Percentiles rank a stretch among this genome's conserved stretches.
Evolutionary conservation across 1,140 invertebrate genomes (phyloP).

Genomic region (Neuroterus valhalla): DNA sequence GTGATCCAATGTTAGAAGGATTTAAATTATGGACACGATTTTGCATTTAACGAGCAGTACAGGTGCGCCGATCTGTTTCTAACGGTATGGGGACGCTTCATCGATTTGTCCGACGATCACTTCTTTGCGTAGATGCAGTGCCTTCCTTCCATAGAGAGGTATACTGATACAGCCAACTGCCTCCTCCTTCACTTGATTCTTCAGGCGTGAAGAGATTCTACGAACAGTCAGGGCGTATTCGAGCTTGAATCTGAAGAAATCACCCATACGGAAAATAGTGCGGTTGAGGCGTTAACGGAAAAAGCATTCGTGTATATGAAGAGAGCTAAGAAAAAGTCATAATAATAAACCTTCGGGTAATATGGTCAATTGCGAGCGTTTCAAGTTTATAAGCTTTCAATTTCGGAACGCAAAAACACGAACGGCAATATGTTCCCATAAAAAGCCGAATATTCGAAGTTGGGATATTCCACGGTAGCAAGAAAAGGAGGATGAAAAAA

Average conservation of each 20-base stretch:
- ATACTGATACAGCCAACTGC: constrained; percentile 3
- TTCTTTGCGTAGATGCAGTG: constrained; percentile 47
- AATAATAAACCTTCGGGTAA: too few species aligned
- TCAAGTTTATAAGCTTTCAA: too few species aligned
- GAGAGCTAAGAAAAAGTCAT: too few species aligned
- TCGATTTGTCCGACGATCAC: constrained; percentile 63
- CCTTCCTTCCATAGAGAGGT: constrained; percentile 14
- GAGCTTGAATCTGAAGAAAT: constrained; percentile 29
- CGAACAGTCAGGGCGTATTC: constrained; percentile 24
- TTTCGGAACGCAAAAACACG: too few species aligned
- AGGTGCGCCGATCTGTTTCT: constrained; percentile 61
- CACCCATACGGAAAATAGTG: constrained; percentile 2
- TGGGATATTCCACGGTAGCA: too few species aligned
- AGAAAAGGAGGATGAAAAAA: too few species aligned
- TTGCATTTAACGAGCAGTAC: constrained; percentile 64
- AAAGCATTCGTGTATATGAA: not conserved
- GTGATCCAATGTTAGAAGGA: constrained; percentile 41
- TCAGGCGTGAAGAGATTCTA: constrained; percentile 58
- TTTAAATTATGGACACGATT: constrained; percentile 64
- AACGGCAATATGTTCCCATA: too few species aligned
- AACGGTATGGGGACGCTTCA: constrained; percentile 69
- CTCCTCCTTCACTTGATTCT: constrained; percentile 55
- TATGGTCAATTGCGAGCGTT: too few species aligned
- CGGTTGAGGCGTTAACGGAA: not conserved
- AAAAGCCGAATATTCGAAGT: too few species aligned